Conservation (phyloP, 92 coral and sea anemone species). For the Meandrina meandrites region DNA sequence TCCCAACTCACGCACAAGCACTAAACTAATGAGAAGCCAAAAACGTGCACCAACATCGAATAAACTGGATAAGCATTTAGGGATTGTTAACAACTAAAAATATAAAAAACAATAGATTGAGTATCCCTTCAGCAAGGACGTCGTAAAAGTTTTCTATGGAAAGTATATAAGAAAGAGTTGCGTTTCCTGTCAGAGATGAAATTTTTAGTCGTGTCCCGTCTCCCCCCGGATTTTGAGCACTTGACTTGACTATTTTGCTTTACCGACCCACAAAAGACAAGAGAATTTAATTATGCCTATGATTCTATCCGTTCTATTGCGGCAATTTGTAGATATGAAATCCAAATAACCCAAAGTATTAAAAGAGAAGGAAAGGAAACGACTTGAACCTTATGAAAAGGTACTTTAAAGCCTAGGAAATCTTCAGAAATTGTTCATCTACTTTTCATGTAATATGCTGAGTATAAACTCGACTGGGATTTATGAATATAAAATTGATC, state of each 20-base stretch:
- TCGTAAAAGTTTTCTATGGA: too few relatives aligned
- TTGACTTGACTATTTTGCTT: not conserved
- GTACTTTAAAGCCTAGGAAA: constrained; percentile 3
- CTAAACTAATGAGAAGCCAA: not conserved
- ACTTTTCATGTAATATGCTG: not conserved
- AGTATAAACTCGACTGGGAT: not conserved
- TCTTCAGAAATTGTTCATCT: not conserved
- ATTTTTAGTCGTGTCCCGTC: not conserved
- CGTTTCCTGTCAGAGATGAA: not conserved
- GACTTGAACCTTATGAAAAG: constrained; percentile 3
- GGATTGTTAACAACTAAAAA: too few relatives aligned
- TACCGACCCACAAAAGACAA: not conserved
- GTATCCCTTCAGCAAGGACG: too few relatives aligned
- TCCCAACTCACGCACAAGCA: not conserved
- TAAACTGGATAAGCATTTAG: too few relatives aligned
- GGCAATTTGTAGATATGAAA: constrained; percentile 15
- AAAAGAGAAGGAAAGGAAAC: constrained; percentile 28
- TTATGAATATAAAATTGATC: not conserved
- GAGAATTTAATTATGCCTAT: not conserved
- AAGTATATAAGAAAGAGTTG: not conserved
- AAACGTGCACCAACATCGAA: not conserved
- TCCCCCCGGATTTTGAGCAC: not conserved
- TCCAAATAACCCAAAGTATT: not conserved
- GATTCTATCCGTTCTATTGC: not conserved
- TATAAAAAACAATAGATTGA: too few relatives aligned